Percentiles rank a stretch among this genome's conserved stretches.
phyloP scores from a whole-genome alignment of 2,797 vertebrate species.

The Peromyscus nudipes region DNA sequence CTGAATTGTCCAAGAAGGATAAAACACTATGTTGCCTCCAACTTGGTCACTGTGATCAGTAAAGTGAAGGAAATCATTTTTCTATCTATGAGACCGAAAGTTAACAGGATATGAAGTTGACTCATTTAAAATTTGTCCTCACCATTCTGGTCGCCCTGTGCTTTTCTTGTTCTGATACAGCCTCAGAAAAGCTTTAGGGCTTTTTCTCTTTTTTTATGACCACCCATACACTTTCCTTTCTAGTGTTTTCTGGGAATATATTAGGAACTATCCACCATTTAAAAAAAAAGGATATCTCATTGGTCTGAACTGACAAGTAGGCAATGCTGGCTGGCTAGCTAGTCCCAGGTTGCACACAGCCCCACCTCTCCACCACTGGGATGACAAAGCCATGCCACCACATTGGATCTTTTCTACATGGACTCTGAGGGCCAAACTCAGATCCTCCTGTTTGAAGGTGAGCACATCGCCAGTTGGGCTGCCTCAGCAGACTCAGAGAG shows the following conservation, averaged over 20 bases:
- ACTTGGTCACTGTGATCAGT: slow-evolving; percentile 74
- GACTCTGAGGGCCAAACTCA: neutral
- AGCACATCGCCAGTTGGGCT: neutral
- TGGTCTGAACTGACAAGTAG: neutral
- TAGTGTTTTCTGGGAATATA: neutral
- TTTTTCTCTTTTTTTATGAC: neutral
- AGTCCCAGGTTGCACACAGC: neutral
- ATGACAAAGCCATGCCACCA: neutral
- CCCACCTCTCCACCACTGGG: neutral
- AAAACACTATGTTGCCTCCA: slow-evolving; percentile 49
- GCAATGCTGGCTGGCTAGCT: neutral
- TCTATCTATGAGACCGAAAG: slow-evolving; percentile 12
- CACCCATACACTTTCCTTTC: neutral
- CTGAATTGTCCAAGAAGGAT: slow-evolving; percentile 49
- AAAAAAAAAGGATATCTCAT: neutral
- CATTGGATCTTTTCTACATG: neutral
- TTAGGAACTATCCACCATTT: neutral
- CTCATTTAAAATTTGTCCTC: neutral
- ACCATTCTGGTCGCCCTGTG: neutral
- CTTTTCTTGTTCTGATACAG: slow-evolving; percentile 1
- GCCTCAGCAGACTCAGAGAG: neutral
- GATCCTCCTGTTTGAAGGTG: neutral
- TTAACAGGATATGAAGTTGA: neutral
- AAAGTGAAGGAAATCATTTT: slow-evolving; percentile 52
- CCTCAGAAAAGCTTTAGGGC: neutral